Base-by-base conservation (phyloP, 2,888 invertebrate species). In the Protonemura montana region DNA sequence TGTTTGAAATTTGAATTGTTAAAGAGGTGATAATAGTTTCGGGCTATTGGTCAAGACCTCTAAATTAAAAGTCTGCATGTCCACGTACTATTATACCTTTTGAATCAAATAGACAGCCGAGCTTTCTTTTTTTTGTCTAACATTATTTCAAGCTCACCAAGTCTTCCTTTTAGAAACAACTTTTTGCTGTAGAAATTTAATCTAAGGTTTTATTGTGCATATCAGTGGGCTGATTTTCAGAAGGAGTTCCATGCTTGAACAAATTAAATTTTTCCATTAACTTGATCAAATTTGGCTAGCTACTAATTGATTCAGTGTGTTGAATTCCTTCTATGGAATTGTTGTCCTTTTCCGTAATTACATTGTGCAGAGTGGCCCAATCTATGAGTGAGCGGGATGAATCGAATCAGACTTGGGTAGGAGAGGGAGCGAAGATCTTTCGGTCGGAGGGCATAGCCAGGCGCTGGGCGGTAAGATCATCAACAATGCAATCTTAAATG, bases 331-430 rank as follows among this genome's bases (percentile, higher is more conserved):
- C 59, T 13, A 21, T 59, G 59, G 59, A 10, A 21, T 21, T 59
- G 7, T 21, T 59, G 59, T 59, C 59, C 78, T 25, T 78, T 21
- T 28, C 28, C 78, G 78, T 28, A 26, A 78, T 78, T 78, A 78
- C 78, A 78, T 78, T 78, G 27, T 78, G 28, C 78, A 78, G 78
- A 28, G 78, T 78, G 25, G 28, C 78, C 41, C 82, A 83, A 83
- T 83, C 35, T 83, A 83, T 35, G 16, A 16, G 35, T 13, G 29
- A 35, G 42, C 82, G 26, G 82, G 82, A 42, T 41, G 35, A 83
- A n/a, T 83, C 82, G 82, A 26, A 25, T 81, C 81, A 81, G 30
- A 29, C 29, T 29, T 26, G 30, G 35, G 82, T 83, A 30, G 30
- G 82, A 41, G 59, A 59, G 21, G 59, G 16, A 59, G 59, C 59